Evolutionary conservation across 2,888 invertebrate genomes (phyloP), one percentile per base, ranked within the genome.

Genomic region (Opisthograptis luteolata): DNA sequence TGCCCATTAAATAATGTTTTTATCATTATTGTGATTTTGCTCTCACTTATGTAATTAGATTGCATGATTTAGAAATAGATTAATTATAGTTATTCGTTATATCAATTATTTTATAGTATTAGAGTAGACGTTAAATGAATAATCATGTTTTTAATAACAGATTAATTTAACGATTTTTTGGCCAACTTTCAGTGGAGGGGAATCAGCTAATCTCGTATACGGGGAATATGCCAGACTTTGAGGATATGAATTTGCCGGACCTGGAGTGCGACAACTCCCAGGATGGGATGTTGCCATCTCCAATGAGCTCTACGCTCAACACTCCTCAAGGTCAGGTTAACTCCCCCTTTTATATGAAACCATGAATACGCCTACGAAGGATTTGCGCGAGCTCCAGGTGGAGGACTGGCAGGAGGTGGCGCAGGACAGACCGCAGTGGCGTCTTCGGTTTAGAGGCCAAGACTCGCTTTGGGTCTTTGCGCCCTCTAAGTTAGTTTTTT

Each of bases 191-290:
- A 90, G 88, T 86, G 84, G 91, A 91, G 78, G 85, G 81, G 76
- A 89, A 87, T 87, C 89, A 91, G 84, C 81, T 91, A 76, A 91
- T 91, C 61, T 91, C 91, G 77, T 91, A 91, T 85, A 87, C 89
- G 84, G 89, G 88, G 64, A 87, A 82, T 86, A 83, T 88, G 81
- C 90, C 91, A 79, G 89, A 90, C 84, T 88, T 91, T 80, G 90
- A 86, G 70, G 89, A 88, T 71, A 87, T 91, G 66, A 77, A 64
- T 64, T 77, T 89, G 64, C 84, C 87, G 41, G 84, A 84, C 50
- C 63, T 90, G 73, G 85, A 86, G 62, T 79, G 69, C 36, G 84
- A 83, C 24, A 71, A 76, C 62, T 78, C 84, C 27, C 79, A 79
- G 65, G 85, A 81, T n/a, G 63, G 65, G 43, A 20, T 68, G 52